Conservation (phyloP, 2,797 vertebrate species). For the Vipera latastei region DNA sequence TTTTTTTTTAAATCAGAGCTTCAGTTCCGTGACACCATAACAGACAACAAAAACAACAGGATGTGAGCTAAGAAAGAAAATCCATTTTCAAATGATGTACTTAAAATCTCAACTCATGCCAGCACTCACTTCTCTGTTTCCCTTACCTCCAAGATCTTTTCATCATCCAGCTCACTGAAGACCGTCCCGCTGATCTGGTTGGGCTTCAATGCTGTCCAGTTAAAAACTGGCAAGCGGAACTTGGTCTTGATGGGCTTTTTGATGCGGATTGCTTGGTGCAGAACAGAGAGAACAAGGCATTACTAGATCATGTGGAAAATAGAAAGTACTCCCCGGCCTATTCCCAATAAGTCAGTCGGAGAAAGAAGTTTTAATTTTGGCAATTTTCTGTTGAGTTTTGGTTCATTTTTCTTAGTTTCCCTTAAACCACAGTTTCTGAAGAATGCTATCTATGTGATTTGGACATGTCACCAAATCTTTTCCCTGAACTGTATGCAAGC, state of each 20-base stretch:
- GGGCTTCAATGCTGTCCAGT: conserved; percentile 96
- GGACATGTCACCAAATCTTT: neutral
- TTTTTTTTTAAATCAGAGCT: neutral
- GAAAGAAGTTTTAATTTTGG: neutral
- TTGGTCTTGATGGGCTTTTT: conserved; percentile 99
- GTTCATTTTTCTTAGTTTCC: neutral
- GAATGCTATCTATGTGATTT: neutral
- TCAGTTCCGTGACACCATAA: neutral
- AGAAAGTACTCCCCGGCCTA: too few species aligned
- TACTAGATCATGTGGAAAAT: neutral
- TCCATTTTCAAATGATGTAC: neutral
- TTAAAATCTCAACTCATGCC: neutral
- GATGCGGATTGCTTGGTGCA: conserved; percentile 85
- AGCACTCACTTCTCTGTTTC: neutral
- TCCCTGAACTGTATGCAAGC: neutral
- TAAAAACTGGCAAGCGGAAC: conserved; percentile 95
- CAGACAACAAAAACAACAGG: neutral
- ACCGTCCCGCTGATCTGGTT: conserved; percentile 98
- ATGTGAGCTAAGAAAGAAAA: neutral
- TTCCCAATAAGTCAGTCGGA: neutral
- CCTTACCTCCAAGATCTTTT: conserved; percentile 90
- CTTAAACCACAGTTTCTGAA: neutral
- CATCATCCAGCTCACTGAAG: conserved; percentile 96
- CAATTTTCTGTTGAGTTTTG: neutral
- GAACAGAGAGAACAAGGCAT: neutral